These are phyloP conservation scores for Camptogramma bilineatum DNA, from an alignment of 2,888 invertebrate genomes.

Conservation along the genomic window DNA sequence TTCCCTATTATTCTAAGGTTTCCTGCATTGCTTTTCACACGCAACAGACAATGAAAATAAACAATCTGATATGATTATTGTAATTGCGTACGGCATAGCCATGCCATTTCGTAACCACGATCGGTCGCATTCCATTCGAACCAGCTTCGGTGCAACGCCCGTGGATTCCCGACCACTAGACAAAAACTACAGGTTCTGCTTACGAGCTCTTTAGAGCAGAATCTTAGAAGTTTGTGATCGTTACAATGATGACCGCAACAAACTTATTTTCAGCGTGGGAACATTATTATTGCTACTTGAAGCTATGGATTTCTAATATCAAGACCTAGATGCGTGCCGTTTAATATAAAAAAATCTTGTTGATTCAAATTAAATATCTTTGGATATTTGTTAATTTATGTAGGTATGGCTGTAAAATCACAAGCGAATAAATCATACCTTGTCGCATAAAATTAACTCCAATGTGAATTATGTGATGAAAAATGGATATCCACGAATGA, in stretches of 20 bases:
- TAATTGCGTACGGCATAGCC: conserved; percentile 70
- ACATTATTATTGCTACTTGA: neutral
- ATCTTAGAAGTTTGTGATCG: neutral
- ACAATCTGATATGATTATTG: conserved; percentile 53
- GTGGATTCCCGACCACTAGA: conserved; percentile 40
- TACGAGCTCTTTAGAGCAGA: conserved; percentile 36
- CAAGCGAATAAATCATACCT: too few species aligned
- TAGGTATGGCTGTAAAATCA: too few species aligned
- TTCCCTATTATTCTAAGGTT: neutral
- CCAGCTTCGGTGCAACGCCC: conserved; percentile 65
- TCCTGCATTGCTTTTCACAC: conserved; percentile 14
- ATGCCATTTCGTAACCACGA: conserved; percentile 81
- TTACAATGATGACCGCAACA: neutral
- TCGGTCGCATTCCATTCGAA: conserved; percentile 70
- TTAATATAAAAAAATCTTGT: neutral
- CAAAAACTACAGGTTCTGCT: conserved; percentile 46
- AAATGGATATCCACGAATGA: too few species aligned
- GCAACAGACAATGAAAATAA: conserved; percentile 35
- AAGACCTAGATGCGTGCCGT: neutral
- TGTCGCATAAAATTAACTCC: too few species aligned
- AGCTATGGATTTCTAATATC: neutral
- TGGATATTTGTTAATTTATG: too few species aligned
- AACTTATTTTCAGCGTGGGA: neutral
- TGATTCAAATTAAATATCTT: too few species aligned
- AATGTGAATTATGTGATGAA: too few species aligned